Evolutionary conservation across 2,113 vertebrate genomes (phyloP).

Genomic region (Pheucticus melanocephalus): DNA sequence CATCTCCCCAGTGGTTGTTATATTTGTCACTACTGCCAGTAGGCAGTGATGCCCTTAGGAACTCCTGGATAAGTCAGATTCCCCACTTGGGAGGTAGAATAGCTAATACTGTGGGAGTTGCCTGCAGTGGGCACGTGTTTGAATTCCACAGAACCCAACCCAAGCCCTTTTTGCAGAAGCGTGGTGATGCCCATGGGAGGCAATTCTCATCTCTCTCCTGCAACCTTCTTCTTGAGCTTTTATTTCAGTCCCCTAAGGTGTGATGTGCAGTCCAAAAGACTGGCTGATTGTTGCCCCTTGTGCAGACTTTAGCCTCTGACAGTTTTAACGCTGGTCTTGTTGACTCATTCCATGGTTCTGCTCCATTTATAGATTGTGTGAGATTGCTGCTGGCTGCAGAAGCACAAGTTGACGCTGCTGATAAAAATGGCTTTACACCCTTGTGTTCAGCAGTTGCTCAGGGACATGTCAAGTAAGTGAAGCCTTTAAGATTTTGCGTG

Average conservation of each 20-base stretch:
- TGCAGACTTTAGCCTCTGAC: neutral
- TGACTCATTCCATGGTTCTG: neutral
- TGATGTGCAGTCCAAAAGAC: neutral
- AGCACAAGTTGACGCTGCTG: slow-evolving; percentile 83
- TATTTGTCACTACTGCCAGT: neutral
- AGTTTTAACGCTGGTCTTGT: neutral
- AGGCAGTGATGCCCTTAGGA: neutral
- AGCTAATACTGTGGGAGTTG: neutral
- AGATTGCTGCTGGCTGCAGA: slow-evolving; percentile 92
- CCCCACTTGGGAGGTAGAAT: neutral
- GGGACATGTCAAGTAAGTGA: slow-evolving; percentile 87
- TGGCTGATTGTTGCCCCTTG: neutral
- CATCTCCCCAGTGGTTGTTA: neutral
- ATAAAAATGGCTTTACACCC: slow-evolving; percentile 90
- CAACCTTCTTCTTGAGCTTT: neutral
- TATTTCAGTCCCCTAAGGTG: neutral
- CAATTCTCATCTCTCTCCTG: neutral
- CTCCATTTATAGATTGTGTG: slow-evolving; percentile 84
- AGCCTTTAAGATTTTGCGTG: neutral
- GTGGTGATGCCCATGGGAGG: neutral
- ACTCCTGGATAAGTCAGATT: neutral
- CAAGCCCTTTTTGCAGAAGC: neutral
- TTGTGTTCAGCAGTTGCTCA: slow-evolving; percentile 89
- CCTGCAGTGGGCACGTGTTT: neutral
- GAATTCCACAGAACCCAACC: neutral